Conservation (phyloP, 2,888 invertebrate genomes). For the Agrotis ipsilon region DNA sequence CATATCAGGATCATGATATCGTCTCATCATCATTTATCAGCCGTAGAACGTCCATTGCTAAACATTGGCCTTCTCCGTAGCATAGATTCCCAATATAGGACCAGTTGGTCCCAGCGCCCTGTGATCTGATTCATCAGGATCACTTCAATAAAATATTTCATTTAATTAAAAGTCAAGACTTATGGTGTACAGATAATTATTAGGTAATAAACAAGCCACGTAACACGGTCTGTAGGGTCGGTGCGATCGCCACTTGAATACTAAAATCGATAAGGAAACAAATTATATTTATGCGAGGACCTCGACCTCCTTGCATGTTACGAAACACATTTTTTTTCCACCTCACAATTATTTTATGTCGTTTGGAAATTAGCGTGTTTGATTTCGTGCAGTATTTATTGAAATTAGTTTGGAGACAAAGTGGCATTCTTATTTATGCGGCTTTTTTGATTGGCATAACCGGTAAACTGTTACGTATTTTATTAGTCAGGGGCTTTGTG, state of each 20-base stretch:
- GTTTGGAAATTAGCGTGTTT: constrained; percentile 10
- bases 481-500: neutral
- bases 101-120: too few relatives aligned
- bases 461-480: neutral
- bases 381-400: neutral
- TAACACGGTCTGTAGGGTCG: constrained; percentile 81
- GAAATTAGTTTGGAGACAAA: neutral
- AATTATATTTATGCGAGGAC: constrained; percentile 74
- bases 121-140: too few relatives aligned
- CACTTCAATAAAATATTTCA: too few relatives aligned
- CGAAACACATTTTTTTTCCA: constrained; percentile 72
- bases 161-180: neutral
- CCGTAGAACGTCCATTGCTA: too few relatives aligned
- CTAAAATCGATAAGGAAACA: constrained; percentile 84
- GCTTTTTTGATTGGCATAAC: neutral
- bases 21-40: too few relatives aligned
- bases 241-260: constrained; percentile 77
- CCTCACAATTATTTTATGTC: constrained; percentile 30
- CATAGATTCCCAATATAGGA: too few relatives aligned
- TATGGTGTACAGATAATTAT: constrained; percentile 73
- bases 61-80: too few relatives aligned
- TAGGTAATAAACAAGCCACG: constrained; percentile 85
- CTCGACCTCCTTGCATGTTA: constrained; percentile 87
- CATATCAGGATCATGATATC: too few relatives aligned
- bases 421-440: neutral